Percentiles rank a stretch among this genome's conserved stretches.
Conservation (phyloP, 2,797 vertebrate species). For the Remorina albescens region DNA sequence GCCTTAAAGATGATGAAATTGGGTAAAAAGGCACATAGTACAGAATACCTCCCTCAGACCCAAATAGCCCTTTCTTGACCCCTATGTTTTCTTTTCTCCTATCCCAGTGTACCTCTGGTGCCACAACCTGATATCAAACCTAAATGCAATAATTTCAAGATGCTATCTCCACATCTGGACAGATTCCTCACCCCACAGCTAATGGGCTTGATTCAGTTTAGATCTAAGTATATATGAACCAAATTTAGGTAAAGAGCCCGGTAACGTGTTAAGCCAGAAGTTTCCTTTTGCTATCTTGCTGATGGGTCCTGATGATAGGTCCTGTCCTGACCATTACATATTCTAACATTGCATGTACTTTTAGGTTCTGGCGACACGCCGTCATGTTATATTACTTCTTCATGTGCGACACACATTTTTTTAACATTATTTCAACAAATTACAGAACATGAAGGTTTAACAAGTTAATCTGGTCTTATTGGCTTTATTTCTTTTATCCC, state of each 20-base stretch:
- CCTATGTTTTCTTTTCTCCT: too few species aligned
- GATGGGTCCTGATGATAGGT: constrained; percentile 27
- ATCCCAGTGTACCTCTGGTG: too few species aligned
- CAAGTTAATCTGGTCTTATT: constrained; percentile 6
- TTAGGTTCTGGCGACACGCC: not conserved
- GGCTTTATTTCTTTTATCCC: not conserved
- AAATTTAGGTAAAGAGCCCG: too few species aligned
- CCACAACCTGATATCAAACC: too few species aligned
- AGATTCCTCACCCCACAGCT: too few species aligned
- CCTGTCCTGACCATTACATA: constrained; percentile 18
- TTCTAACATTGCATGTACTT: constrained; percentile 3
- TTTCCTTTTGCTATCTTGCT: too few species aligned
- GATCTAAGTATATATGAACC: too few species aligned
- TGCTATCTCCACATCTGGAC: too few species aligned
- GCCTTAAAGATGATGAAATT: not conserved
- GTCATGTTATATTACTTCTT: constrained; percentile 8
- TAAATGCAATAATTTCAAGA: too few species aligned
- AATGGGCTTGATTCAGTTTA: too few species aligned
- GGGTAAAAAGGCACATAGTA: not conserved
- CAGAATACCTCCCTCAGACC: not conserved
- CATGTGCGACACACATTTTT: not conserved
- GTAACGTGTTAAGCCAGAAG: too few species aligned
- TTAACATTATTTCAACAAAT: constrained; percentile 21
- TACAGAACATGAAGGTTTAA: constrained; percentile 1
- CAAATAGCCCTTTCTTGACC: not conserved